Evolutionary conservation across 1,140 invertebrate genomes (phyloP).

Genomic region (Cepaea nemoralis): DNA sequence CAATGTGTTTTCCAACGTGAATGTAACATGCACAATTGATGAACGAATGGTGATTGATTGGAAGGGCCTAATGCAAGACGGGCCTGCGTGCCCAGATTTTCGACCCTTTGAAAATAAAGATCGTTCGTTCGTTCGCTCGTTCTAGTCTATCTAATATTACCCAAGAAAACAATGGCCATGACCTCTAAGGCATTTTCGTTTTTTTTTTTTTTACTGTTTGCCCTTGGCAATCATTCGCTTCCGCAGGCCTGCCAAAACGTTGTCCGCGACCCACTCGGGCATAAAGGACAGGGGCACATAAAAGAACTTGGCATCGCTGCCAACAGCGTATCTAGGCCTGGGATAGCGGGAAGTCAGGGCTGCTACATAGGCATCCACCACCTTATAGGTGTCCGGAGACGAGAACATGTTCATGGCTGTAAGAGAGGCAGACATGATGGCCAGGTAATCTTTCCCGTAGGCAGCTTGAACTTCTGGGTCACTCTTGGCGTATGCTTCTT

Average conservation of each 20-base stretch:
- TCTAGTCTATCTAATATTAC: too few relatives aligned
- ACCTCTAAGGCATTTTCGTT: too few relatives aligned
- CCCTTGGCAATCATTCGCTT: neutral
- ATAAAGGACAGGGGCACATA: neutral
- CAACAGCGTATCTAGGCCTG: neutral
- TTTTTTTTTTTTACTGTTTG: too few relatives aligned
- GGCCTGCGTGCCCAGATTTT: too few relatives aligned
- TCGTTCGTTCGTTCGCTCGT: too few relatives aligned
- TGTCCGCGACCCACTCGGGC: constrained; percentile 1
- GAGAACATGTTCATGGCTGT: too few relatives aligned
- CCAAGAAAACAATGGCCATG: too few relatives aligned
- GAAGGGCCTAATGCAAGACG: too few relatives aligned
- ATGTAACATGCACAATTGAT: too few relatives aligned
- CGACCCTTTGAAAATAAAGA: too few relatives aligned
- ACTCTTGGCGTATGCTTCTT: neutral
- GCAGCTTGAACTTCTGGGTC: neutral
- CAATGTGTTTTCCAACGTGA: too few relatives aligned
- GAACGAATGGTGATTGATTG: too few relatives aligned
- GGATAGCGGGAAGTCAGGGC: neutral
- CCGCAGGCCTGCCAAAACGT: neutral
- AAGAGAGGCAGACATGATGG: neutral
- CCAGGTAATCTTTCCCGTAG: neutral
- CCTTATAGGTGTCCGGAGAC: neutral
- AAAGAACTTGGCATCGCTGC: constrained; percentile 6
- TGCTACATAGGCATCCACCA: neutral